These are phyloP conservation scores for Chrysopa pallens DNA, from an alignment of 1,140 invertebrate genomes.

Conservation along the genomic window DNA sequence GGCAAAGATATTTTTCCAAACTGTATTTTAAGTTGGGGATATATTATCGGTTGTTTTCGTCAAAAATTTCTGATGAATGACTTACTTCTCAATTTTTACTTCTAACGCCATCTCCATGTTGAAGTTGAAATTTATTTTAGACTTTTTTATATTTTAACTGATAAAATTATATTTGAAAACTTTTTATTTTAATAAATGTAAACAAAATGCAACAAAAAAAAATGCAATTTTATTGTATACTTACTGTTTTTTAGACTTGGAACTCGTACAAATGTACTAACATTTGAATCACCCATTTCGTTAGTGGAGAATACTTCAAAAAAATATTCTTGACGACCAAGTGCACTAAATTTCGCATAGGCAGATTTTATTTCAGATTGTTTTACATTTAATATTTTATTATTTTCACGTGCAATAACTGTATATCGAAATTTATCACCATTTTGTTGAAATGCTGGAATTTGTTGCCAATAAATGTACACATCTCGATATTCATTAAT, in stretches of 20 bases:
- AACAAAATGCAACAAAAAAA: no score
- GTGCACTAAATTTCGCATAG: conserved; percentile 31
- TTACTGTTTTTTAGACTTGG: conserved; percentile 35
- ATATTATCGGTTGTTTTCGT: no score
- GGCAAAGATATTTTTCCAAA: no score
- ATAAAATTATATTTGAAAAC: no score
- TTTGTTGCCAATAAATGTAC: conserved; percentile 50
- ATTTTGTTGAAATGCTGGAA: conserved; percentile 37
- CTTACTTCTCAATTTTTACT: no score
- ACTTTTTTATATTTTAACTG: no score
- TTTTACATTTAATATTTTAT: conserved; percentile 3
- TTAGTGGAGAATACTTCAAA: conserved; percentile 37
- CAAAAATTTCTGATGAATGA: no score
- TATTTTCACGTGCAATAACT: conserved; percentile 21
- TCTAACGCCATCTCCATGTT: no score
- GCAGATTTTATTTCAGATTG: conserved; percentile 26
- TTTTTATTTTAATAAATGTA: no score
- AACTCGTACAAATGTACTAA: conserved; percentile 35
- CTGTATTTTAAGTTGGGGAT: no score
- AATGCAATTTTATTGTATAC: conserved; percentile 11
- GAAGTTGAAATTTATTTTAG: no score
- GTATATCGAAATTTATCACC: conserved; percentile 32
- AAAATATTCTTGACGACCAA: conserved; percentile 23
- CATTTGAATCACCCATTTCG: conserved; percentile 30
- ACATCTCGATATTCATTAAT: conserved; percentile 27